Base-by-base conservation (phyloP, 1,140 invertebrate genomes). In the Drosophila insularis region DNA sequence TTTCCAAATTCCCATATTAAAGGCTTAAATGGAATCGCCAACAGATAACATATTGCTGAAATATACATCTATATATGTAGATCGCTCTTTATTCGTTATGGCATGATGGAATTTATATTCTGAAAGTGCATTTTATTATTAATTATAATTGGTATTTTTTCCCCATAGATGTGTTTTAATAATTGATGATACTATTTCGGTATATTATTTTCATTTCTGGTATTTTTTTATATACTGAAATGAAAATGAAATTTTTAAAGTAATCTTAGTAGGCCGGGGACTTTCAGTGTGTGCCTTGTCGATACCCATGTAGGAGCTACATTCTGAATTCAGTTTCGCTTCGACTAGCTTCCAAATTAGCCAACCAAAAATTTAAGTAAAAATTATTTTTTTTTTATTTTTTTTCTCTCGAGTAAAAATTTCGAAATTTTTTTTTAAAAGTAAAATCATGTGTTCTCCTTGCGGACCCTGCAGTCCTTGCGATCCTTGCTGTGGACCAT, bases 401-500 rank as follows among this genome's bases (percentile, higher is more conserved):
- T 66, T 63, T 67, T 63, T 67, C n/a, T 66, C 63, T 62, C 7
- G 27, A 19, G 46, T 53, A 35, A 53, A 19, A 0, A 7, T 11
- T n/a, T 23, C 11, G 4, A 21, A 40, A 1, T 37, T 61, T 66
- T 43, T 21, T 35, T 43, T 21, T 13, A 13, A 37, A 11, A 50
- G 11, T 7, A 21, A 50, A 50, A 74, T 50, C 40, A 81, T 81
- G 80, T 81, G 86, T 61, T 90, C 84, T 53, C 82, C 87, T 39
- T 90, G 87, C 50, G 80, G 85, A 56, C 85, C 85, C 6, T 89
- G 86, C 65, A 77, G 87, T 50, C 87, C 87, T 39, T 90, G 89
- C 39, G 87, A 90, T 75, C 89, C 89, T 6, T 90, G 89, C 65
- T 90, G 89, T 59, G 87, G 78, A 50, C 89, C 89, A 2, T 90